Evolutionary conservation across 2,797 vertebrate species (phyloP), one percentile per base, ranked within the genome.

Genomic region (Sebastes minor): DNA sequence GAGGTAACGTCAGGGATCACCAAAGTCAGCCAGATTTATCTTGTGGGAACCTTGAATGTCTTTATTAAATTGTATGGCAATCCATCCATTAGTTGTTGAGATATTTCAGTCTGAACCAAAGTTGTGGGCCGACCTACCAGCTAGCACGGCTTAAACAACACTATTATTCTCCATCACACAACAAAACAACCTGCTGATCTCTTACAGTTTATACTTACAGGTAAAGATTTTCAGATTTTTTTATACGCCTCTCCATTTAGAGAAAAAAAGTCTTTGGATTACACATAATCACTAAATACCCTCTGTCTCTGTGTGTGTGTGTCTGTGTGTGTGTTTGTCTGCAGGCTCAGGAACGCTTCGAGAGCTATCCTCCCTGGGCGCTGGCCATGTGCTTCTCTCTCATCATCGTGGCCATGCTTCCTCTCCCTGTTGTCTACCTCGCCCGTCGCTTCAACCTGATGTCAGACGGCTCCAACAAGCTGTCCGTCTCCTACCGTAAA

Each of bases 401-500:
- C 60, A 97, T 99, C 22, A 33, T 94, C 0, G 88, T 97, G 87
- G 98, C 98, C 0, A 95, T 96, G 89, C 96, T 99, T 76, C 98
- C 98, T 12, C 96, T 99, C 25, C 98, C 98, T 0, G 60, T 98
- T n/a, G 96, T 98, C 88, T 98, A 97, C 86, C 87, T 98, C 74
- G 96, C 97, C 11, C 94, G 97, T 2, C 97, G 97, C 83, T 98
- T 98, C 89, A 96, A 97, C 94, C 94, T 98, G 2, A 91, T 98
- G 30, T 97, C 97, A 0, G 98, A 99, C 0, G 98, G 98, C 86
- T 98, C 97, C 93, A 99, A 98, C 25, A 96, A 97, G 84, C 95
- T 99, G 22, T 98, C 97, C 0, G 98, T 98, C 86, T 97, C 97
- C 77, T 99, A 98, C 93, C 97, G 97, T 86, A 97, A 98, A 88